Conservation (phyloP, 2,888 invertebrate species). For the Encarsia formosa region DNA sequence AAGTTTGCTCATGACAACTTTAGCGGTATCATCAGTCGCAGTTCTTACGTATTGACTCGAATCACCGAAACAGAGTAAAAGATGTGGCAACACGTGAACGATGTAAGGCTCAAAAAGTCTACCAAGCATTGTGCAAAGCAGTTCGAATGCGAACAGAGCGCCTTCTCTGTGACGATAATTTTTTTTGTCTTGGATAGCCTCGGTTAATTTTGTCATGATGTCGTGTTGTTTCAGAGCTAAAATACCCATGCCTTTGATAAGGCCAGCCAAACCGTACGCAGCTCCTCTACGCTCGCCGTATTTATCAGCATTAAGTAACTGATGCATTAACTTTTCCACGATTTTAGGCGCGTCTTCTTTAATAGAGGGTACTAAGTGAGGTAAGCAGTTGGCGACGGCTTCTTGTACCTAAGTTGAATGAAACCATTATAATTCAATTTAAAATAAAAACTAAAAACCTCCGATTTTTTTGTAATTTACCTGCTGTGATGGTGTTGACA, state of each 20-base stretch:
- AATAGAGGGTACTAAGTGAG: conserved; percentile 87
- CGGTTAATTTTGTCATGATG: conserved; percentile 89
- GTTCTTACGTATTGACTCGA: conserved; percentile 90
- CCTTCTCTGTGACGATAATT: conserved; percentile 92
- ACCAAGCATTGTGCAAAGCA: conserved; percentile 91
- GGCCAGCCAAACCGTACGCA: conserved; percentile 94
- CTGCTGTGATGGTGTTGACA: conserved; percentile 90
- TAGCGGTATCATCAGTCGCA: conserved; percentile 94
- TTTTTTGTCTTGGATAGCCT: conserved; percentile 95
- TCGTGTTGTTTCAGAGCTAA: conserved; percentile 90
- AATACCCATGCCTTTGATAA: conserved; percentile 96
- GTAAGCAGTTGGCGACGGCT: conserved; percentile 93
- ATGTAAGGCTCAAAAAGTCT: conserved; percentile 98
- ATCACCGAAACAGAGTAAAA: conserved; percentile 94
- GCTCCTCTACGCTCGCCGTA: conserved; percentile 94
- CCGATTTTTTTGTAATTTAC: conserved; percentile 1
- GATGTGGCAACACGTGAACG: conserved; percentile 91
- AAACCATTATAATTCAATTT: neutral
- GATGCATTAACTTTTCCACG: conserved; percentile 80
- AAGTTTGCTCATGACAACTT: conserved; percentile 91
- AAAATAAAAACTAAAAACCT: neutral
- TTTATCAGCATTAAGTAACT: conserved; percentile 84
- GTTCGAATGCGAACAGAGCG: conserved; percentile 95
- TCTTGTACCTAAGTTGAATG: conserved; percentile 79
- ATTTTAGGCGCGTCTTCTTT: conserved; percentile 86